Percentiles rank a stretch among this genome's conserved stretches.
Evolutionary conservation across 1,140 invertebrate species (phyloP).

Genomic region (Leguminivora glycinivorella): DNA sequence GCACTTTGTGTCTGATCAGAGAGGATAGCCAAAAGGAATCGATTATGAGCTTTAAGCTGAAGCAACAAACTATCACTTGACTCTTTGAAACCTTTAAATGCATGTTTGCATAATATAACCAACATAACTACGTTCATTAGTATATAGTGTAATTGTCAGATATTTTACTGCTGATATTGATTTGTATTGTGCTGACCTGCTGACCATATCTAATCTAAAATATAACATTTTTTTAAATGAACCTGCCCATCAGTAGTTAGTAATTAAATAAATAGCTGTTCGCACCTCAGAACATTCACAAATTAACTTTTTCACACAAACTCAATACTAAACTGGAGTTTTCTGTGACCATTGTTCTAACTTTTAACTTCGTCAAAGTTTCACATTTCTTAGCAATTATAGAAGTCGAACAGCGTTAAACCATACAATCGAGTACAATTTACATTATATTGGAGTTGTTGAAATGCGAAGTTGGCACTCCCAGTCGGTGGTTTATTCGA

Average conservation of each 20-base stretch:
- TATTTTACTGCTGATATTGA: too few species aligned
- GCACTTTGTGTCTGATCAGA: too few species aligned
- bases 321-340: background rate
- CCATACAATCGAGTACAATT: conserved; percentile 12
- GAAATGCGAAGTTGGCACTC: conserved; percentile 14
- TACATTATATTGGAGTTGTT: background rate
- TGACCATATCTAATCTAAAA: too few species aligned
- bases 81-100: too few species aligned
- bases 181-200: background rate
- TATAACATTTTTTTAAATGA: conserved; percentile 1
- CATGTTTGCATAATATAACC: too few species aligned
- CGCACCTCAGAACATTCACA: background rate
- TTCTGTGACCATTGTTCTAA: conserved; percentile 9
- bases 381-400: conserved; percentile 10
- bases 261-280: conserved; percentile 19
- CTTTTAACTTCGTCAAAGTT: conserved; percentile 25
- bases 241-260: background rate
- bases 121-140: too few species aligned
- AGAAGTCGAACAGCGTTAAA: conserved; percentile 8
- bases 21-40: too few species aligned
- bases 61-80: too few species aligned
- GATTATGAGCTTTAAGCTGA: too few species aligned
- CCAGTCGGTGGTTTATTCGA: conserved; percentile 27
- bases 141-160: too few species aligned
- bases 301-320: conserved; percentile 10